A percentile compares a stretch with the other conserved stretches of the same genome.
These are phyloP conservation scores for Delphinapterus leucas DNA, from an alignment of 2,113 vertebrate species.

Conservation along the genomic window DNA sequence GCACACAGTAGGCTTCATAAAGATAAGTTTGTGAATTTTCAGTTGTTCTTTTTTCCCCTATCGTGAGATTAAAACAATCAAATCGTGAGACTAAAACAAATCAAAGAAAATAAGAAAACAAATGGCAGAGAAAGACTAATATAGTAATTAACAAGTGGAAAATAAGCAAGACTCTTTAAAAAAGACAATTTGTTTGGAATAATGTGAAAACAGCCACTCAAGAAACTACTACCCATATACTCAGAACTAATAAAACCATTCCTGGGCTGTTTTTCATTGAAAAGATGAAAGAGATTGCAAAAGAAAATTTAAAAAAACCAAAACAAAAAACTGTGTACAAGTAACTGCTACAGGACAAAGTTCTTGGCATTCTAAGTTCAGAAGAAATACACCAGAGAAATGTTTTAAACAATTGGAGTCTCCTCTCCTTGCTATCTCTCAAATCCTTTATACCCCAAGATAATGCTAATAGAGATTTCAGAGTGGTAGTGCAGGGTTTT, in stretches of 20 bases:
- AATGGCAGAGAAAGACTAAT: not conserved
- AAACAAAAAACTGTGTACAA: not conserved
- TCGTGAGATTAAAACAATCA: not conserved
- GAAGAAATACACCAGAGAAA: not conserved
- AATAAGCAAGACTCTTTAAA: not conserved
- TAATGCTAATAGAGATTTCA: not conserved
- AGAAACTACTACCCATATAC: not conserved
- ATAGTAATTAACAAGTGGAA: not conserved
- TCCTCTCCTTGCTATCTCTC: not conserved
- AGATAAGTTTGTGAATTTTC: not conserved
- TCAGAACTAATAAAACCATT: not conserved
- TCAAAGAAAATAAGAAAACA: not conserved
- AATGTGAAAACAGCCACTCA: not conserved
- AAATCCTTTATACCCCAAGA: not conserved
- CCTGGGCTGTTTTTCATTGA: conserved; percentile 16
- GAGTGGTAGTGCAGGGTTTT: not conserved
- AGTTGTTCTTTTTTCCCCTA: not conserved
- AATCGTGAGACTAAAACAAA: not conserved
- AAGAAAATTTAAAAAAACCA: not conserved
- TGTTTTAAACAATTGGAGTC: not conserved
- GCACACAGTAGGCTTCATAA: not conserved
- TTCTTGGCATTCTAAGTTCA: not conserved
- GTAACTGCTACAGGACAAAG: not conserved
- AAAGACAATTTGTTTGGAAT: not conserved
- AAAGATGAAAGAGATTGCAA: not conserved